Base-by-base conservation (phyloP, 2,888 invertebrate genomes). In the Drosophila phalerata region DNA sequence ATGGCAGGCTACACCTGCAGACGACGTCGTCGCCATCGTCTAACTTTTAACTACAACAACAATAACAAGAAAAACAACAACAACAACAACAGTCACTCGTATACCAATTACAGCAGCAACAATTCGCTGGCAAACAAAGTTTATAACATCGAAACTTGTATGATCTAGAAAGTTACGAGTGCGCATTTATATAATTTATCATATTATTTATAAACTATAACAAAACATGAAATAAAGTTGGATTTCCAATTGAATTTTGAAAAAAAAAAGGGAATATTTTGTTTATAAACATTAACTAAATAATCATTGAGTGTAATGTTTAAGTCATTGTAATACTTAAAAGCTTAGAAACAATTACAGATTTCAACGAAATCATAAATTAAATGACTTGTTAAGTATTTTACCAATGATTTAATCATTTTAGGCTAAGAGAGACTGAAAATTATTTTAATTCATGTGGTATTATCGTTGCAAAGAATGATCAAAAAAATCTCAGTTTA, bases 11-110 rank as follows among this genome's bases (percentile, higher is more conserved):
- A 67, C 81, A 75, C 72, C 84, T 81, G 81, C 73, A 68, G 79
- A 76, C 83, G 79, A 69, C 65, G 55, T 67, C 63, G 73, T 60
- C 66, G 69, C 67, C 67, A 69, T 38, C 73, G 81, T 76, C 81
- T 84, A 81, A 81, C 81, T 81, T 81, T 81, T 83, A 81, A 81
- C 81, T 83, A 76, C 81, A 76, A 58, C 77, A 81, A 74, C 70
- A 71, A 55, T 61, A 69, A 43, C 32, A 64, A 28, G 43, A 63
- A 60, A 25, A 45, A 68, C 56, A 67, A 70, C 63, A 74, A 43
- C 56, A 73, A 52, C 52, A 65, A 28, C 58, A 61, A 60, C 40
- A 45, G 55, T 30, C 58, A 62, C 57, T 73, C 65, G 69, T 60
- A 68, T 66, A 81, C 81, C 79, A 79, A 79, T 79, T 79, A 79